Evolutionary conservation across 1,140 invertebrate genomes (phyloP), one percentile per base, ranked within the genome.

Genomic region (Stratiolaelaps scimitus): DNA sequence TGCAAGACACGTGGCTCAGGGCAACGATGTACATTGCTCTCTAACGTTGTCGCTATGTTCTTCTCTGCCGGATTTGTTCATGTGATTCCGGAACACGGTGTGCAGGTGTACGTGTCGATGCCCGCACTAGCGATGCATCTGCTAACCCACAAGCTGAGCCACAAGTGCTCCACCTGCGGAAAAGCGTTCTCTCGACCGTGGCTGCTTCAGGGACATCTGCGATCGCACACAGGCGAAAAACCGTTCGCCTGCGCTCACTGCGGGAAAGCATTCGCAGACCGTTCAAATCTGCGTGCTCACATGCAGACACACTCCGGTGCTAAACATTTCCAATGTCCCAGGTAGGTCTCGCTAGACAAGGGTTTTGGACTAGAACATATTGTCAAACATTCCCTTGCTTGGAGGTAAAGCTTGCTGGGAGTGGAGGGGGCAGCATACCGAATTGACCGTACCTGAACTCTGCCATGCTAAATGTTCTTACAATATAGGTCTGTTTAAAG

Each of bases 231-330:
- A 0, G 95, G 95, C 0, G 93, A 98, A 78, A 98, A 98, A 74
- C 95, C 95, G 0, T 98, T 94, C 77, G 91, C 90, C 1, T 98
- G 95, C 77, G 91, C 91, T 7, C 92, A 97, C 74, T 99, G 95
- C 77, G 93, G 92, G 53, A 98, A 98, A 75, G 90, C 92, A 5
- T 99, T 98, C 76, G 94, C 95, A 4, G 94, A 99, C 78, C 80
- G 94, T 40, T 95, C 91, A 65, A 99, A 99, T 76, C 79, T 99
- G 15, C 80, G 91, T 0, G 95, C 95, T 0, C 95, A 98, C 81
- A 97, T 98, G 92, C 93, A 98, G 76, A 98, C 94, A 0, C 94
- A 98, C 76, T 94, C 92, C 15, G 81, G 86, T 2, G 89, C 92
- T 73, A 98, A 98, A 78, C 92, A 94, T 75, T 96, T 90, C 78